Evolutionary conservation across 2,113 vertebrate species (phyloP), one percentile per base, ranked within the genome.

Genomic region (Corythoichthys intestinalis): DNA sequence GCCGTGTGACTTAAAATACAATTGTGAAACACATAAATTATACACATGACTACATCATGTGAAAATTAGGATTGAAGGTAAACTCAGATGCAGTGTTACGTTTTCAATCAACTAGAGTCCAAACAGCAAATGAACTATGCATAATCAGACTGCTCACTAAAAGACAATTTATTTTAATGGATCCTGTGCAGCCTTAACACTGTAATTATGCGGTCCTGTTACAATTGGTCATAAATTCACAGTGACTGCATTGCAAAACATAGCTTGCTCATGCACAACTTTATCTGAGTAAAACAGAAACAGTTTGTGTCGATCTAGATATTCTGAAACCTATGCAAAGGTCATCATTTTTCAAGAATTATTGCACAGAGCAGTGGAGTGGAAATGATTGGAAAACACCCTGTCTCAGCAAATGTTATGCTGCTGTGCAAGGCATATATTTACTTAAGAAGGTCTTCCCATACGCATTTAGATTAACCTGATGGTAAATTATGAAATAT

Each of bases 121-220:
- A 58, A 90, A 82, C 52, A 74, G 73, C 83, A 79, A 85, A 72
- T 86, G 73, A 89, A 85, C 82, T 79, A 91, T 85, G 89, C 72
- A 83, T 86, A 61, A 79, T 79, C 81, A 78, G 73, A 81, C 66
- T 75, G 72, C 78, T 83, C 80, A 70, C 64, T 70, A 67, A 78
- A 91, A 89, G 77, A 75, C 89, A 89, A 91, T 93, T 88, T 84
- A 88, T 88, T 91, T 86, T 91, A 90, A 92, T 81, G 80, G 73
- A 15, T 46, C 80, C 73, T 79, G 67, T 76, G 78, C 62, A 81
- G 83, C 85, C 67, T 20, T 89, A 84, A 76, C 80, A 86, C 88
- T 93, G 92, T 92, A 93, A 93, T 93, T 91, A 91, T 91, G 89
- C 65, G 76, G 70, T 79, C 76, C 88, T 60, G 72, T 77, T 84